Base-by-base conservation (phyloP, 2,888 invertebrate genomes). In the Oligia latruncula region DNA sequence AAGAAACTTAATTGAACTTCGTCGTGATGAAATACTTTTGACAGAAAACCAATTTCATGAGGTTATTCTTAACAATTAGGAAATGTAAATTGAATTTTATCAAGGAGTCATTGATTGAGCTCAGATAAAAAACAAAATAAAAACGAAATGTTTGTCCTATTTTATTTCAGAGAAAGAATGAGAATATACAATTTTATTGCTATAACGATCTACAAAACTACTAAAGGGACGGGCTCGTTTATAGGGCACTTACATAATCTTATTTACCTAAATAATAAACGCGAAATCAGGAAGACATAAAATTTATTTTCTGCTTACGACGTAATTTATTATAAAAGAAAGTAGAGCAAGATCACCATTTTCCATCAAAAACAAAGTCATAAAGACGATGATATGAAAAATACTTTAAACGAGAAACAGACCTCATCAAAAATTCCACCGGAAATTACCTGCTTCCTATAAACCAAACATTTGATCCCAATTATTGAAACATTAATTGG, bases 1-100 rank as follows among this genome's bases (percentile, higher is more conserved):
- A 87, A 88, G 86, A 81, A 86, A 87, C 78, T 83, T 87, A 88
- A 87, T 88, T 88, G 86, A 88, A 88, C 77, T 89, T 84, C 58
- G 68, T 76, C 74, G 49, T 74, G 74, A 78, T 86, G 82, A 85
- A 83, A 86, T 75, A 83, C 74, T 81, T 86, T 77, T 79, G 77
- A 83, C 80, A 74, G 80, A 79, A 78, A 88, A 83, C 66, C 71
- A 75, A 85, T 84, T 83, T 82, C 80, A 68, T 73, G 82, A 75
- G 77, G 65, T 72, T 83, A 75, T 77, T 78, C 71, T 78, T 84
- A 70, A 84, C 60, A 80, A 84, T 74, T 71, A 76, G 49, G 49
- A 78, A 86, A 78, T 81, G 43, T 74, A 29, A 74, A 77, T 81
- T 65, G 43, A 81, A 81, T 81, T 66, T 77, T 15, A 64, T 60